These are phyloP conservation scores for Neomorphus geoffroyi DNA, from an alignment of 2,797 vertebrate species.

Conservation along the genomic window DNA sequence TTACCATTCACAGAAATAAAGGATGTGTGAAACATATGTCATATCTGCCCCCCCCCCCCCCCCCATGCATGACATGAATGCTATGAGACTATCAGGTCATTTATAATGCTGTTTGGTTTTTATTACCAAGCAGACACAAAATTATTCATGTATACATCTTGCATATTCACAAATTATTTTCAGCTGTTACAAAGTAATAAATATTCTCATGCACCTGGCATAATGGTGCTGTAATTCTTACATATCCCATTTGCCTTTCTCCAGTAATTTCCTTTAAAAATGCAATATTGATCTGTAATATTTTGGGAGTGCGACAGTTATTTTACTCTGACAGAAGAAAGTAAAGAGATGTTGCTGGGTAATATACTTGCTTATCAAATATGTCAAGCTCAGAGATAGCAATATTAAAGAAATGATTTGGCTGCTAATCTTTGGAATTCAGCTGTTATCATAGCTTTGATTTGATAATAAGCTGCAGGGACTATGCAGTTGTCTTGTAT, in stretches of 20 bases:
- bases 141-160: conserved; percentile 8
- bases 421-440: background rate
- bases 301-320: background rate
- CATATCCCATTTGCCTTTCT: background rate
- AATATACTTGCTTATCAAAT: background rate
- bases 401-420: background rate
- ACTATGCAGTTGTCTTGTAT: background rate
- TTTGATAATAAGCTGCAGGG: background rate
- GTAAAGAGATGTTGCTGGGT: background rate
- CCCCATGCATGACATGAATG: background rate
- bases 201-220: background rate
- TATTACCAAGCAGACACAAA: background rate
- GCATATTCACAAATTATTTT: conserved; percentile 23
- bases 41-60: too few species aligned
- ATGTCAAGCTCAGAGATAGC: background rate
- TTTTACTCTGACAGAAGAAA: background rate
- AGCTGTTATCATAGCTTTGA: background rate
- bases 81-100: background rate
- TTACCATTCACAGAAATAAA: background rate
- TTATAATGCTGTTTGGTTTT: background rate
- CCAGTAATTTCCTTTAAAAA: background rate
- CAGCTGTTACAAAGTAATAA: conserved; percentile 11
- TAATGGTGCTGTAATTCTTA: background rate
- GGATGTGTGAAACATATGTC: background rate
- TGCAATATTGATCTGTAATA: accelerated